These are phyloP conservation scores for Calliopsis andreniformis DNA, from an alignment of 1,140 invertebrate genomes.

Conservation along the genomic window DNA sequence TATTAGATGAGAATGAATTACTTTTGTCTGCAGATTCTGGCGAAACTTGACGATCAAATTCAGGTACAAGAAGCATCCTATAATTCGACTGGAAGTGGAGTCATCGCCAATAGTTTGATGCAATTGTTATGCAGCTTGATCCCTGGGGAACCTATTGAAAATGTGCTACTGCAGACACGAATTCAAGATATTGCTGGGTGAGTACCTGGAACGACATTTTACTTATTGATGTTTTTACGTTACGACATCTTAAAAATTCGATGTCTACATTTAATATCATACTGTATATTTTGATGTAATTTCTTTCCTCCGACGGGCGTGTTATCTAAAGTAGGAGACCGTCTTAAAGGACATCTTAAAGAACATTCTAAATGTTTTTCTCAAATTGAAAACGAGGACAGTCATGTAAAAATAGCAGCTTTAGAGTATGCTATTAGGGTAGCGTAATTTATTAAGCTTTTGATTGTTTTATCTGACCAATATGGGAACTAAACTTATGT, in stretches of 20 bases:
- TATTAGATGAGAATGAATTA: no score
- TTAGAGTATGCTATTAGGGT: no score
- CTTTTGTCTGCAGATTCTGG: slow-evolving; percentile 70
- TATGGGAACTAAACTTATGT: background rate
- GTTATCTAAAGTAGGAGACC: slow-evolving; percentile 3
- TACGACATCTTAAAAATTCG: slow-evolving; percentile 41
- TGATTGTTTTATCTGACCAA: background rate
- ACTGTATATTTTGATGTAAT: slow-evolving; percentile 8
- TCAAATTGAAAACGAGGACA: slow-evolving; percentile 1
- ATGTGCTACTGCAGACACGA: slow-evolving; percentile 71
- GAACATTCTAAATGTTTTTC: background rate
- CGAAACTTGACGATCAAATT: slow-evolving; percentile 73
- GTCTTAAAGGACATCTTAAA: background rate
- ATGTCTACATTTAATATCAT: slow-evolving; percentile 16
- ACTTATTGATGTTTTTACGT: slow-evolving; percentile 10
- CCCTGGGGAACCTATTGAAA: slow-evolving; percentile 76
- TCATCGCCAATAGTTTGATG: slow-evolving; percentile 72
- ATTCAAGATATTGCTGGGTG: slow-evolving; percentile 79
- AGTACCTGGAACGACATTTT: slow-evolving; percentile 59
- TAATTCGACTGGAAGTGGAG: slow-evolving; percentile 74
- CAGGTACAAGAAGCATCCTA: slow-evolving; percentile 73
- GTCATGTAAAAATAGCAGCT: background rate
- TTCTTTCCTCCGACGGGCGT: background rate
- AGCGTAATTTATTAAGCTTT: background rate
- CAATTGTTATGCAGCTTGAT: slow-evolving; percentile 79